These are phyloP conservation scores for Triplophysa siluroides DNA, from an alignment of 2,113 vertebrate species.

Conservation along the genomic window DNA sequence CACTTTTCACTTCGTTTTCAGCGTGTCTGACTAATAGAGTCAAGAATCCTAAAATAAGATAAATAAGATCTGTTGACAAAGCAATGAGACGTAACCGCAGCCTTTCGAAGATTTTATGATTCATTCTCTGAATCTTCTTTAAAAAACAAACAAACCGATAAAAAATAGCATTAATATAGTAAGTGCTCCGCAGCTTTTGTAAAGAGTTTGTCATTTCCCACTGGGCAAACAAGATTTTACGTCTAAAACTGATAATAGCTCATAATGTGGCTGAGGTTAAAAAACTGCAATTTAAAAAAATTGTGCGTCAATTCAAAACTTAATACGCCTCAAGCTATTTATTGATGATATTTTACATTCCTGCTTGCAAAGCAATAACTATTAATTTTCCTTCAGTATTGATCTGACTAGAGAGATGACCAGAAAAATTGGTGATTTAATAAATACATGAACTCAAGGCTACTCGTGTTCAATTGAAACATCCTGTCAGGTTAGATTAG, in stretches of 20 bases:
- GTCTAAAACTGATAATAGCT: constrained; percentile 1
- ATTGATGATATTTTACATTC: neutral
- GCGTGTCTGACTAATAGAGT: neutral
- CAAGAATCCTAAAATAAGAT: neutral
- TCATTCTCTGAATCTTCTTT: constrained; percentile 2
- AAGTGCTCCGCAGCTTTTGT: constrained; percentile 20
- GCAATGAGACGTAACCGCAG: neutral
- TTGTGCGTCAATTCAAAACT: neutral
- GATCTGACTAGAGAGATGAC: neutral
- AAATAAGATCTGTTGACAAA: neutral
- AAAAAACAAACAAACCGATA: neutral
- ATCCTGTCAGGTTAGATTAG: neutral
- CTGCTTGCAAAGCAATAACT: neutral
- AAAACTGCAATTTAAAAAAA: neutral
- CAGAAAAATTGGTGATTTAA: too few relatives aligned
- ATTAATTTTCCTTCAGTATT: neutral
- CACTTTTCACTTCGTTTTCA: neutral
- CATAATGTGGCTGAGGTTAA: constrained; percentile 3
- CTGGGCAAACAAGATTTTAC: neutral
- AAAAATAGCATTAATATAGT: neutral
- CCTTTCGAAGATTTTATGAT: constrained; percentile 13
- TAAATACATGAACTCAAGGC: too few relatives aligned
- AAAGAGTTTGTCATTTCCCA: constrained; percentile 20
- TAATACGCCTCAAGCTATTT: constrained; percentile 11
- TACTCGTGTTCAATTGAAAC: neutral